Conservation (phyloP, 2,888 invertebrate species). For the Mythimna pallens region DNA sequence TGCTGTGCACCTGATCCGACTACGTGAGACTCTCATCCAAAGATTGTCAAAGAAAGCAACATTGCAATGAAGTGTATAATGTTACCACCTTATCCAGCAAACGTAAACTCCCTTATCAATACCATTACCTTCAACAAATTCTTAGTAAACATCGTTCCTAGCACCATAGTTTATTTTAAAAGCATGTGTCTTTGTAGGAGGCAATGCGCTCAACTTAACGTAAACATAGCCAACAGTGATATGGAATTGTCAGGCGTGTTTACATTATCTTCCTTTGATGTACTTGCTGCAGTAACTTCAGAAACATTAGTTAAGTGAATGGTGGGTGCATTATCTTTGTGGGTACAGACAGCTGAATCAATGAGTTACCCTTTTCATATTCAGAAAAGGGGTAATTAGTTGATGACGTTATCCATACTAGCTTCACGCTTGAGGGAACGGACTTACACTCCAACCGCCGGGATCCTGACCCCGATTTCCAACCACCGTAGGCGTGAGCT, state of each 20-base stretch:
- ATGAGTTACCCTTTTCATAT: no score
- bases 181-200: conserved; percentile 40
- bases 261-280: conserved; percentile 55
- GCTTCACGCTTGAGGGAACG: no score
- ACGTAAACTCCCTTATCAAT: conserved; percentile 14
- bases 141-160: conserved; percentile 39
- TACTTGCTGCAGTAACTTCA: conserved; percentile 26
- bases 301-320: conserved; percentile 30
- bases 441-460: no score
- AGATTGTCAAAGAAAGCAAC: neutral
- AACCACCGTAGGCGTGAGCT: no score
- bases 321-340: conserved; percentile 4
- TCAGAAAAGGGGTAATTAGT: no score
- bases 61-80: neutral
- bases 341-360: no score
- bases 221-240: conserved; percentile 61
- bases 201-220: conserved; percentile 58
- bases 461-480: no score
- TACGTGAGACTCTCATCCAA: neutral
- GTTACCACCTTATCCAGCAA: neutral
- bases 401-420: no score
- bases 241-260: conserved; percentile 54
- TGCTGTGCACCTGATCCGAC: no score
- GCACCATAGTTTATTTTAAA: conserved; percentile 31
- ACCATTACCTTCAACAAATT: conserved; percentile 5